Evolutionary conservation across 2,113 vertebrate species (phyloP).

Genomic region (Hyaena hyaena): DNA sequence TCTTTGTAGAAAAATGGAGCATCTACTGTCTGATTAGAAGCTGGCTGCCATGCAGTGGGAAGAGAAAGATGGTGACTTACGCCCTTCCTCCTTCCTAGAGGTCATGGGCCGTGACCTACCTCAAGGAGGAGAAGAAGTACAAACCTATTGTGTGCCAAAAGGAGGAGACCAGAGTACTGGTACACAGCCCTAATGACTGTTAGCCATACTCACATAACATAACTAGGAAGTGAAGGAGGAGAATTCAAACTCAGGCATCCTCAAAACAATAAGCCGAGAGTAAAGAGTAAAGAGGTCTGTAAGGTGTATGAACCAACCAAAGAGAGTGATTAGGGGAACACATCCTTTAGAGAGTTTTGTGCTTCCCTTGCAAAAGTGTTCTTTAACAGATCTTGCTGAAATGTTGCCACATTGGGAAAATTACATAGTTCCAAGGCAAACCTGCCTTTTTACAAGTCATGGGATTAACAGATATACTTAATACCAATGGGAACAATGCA

Average conservation of each 20-base stretch:
- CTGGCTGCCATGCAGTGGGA: not conserved
- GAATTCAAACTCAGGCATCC: not conserved
- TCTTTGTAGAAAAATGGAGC: not conserved
- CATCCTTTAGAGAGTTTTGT: not conserved
- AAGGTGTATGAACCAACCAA: not conserved
- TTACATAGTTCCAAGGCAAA: constrained; percentile 11
- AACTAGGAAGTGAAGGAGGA: not conserved
- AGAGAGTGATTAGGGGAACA: not conserved
- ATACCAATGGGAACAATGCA: not conserved
- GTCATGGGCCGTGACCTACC: not conserved
- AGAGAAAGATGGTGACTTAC: not conserved
- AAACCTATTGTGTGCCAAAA: not conserved
- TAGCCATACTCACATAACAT: not conserved
- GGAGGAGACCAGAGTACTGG: not conserved
- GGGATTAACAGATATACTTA: not conserved
- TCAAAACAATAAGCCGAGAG: not conserved
- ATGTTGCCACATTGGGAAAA: not conserved
- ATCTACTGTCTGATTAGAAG: not conserved
- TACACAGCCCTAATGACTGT: not conserved
- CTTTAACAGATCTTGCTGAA: not conserved
- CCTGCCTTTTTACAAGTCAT: not conserved
- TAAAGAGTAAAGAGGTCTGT: not conserved
- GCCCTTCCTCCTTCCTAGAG: not conserved
- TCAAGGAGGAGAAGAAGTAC: not conserved
- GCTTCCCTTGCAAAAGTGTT: not conserved